phyloP scores from a whole-genome alignment of 1,140 invertebrate species.

The Bombus balteatus region DNA sequence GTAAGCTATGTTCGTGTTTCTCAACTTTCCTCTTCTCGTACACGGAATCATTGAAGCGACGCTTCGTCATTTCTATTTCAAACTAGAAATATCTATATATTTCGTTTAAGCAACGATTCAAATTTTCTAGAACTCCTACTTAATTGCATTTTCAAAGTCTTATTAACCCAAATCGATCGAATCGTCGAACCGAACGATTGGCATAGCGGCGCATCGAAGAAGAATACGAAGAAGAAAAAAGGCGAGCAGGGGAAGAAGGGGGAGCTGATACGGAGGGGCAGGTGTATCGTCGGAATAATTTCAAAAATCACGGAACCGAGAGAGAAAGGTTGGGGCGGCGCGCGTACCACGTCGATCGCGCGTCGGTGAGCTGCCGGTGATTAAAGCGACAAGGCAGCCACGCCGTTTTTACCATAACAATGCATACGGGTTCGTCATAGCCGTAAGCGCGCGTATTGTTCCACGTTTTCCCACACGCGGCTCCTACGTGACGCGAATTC shows the following conservation, averaged over 20 bases:
- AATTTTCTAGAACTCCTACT: not conserved
- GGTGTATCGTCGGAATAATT: conserved; percentile 13
- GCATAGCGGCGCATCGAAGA: not conserved
- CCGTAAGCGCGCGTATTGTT: conserved; percentile 63
- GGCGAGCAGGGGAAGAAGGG: not conserved
- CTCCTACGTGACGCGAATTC: conserved; percentile 68
- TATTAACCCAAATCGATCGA: not conserved
- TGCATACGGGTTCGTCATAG: conserved; percentile 62
- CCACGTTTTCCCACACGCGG: conserved; percentile 68
- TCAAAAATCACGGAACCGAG: conserved; percentile 2
- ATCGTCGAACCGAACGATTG: not conserved
- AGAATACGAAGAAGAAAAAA: not conserved
- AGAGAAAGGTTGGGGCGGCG: not conserved
- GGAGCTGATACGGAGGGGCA: not conserved
- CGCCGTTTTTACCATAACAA: conserved; percentile 70
- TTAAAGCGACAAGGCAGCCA: conserved; percentile 50
- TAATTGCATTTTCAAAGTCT: not conserved
- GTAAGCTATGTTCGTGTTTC: not conserved
- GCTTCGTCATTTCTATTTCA: not conserved
- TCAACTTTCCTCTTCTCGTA: not conserved
- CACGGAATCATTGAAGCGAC: not conserved
- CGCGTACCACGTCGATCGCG: conserved; percentile 14
- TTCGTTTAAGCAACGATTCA: not conserved
- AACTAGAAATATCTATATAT: not conserved
- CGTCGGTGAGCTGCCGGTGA: conserved; percentile 31